phyloP scores from a whole-genome alignment of 2,797 vertebrate genomes.

The Danio tinwini region DNA sequence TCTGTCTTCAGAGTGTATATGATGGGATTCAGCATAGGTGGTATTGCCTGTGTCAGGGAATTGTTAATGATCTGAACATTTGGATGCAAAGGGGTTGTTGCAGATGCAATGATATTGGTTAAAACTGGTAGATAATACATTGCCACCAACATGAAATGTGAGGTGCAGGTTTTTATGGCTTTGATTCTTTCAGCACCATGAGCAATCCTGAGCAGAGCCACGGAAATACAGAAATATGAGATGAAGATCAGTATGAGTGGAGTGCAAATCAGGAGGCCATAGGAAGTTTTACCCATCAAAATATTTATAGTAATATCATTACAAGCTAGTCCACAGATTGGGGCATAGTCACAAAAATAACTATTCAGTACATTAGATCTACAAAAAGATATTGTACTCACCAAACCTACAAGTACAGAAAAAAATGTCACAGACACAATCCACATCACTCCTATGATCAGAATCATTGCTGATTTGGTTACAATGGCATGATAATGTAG shows the following conservation, averaged over 20 bases:
- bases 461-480: slow-evolving; percentile 43
- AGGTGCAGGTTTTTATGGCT: slow-evolving; percentile 67
- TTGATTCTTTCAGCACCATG: slow-evolving; percentile 55
- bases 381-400: slow-evolving; percentile 70
- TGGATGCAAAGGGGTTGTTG: slow-evolving; percentile 53
- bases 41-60: slow-evolving; percentile 62
- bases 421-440: slow-evolving; percentile 1
- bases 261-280: slow-evolving; percentile 27
- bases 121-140: slow-evolving; percentile 64
- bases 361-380: slow-evolving; percentile 63
- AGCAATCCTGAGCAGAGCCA: slow-evolving; percentile 60
- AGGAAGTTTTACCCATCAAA: background rate
- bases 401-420: slow-evolving; percentile 12
- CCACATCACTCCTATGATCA: slow-evolving; percentile 23
- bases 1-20: slow-evolving; percentile 75
- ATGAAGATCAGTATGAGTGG: slow-evolving; percentile 61
- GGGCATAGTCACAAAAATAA: slow-evolving; percentile 70
- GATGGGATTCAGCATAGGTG: slow-evolving; percentile 72
- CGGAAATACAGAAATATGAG: slow-evolving; percentile 63
- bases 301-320: slow-evolving; percentile 59
- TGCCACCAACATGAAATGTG: slow-evolving; percentile 69
- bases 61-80: slow-evolving; percentile 69
- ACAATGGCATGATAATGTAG: slow-evolving; percentile 51
- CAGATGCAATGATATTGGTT: slow-evolving; percentile 48
- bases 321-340: slow-evolving; percentile 63